Evolutionary conservation across 1,140 invertebrate species (phyloP).

Genomic region (Cecropterus lyciades): DNA sequence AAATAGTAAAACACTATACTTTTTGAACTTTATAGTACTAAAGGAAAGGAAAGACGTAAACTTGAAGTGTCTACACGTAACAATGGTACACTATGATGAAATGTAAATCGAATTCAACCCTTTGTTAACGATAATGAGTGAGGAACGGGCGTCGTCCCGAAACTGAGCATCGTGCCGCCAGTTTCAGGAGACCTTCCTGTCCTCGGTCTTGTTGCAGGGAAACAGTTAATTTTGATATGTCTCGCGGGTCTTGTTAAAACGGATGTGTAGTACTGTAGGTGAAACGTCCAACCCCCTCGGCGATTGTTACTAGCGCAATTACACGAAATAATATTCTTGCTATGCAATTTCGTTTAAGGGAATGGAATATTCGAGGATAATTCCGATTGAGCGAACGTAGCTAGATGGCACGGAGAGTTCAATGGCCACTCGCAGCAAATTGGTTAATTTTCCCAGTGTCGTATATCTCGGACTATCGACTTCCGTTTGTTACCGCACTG

Average conservation of each 20-base stretch:
- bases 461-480: constrained; percentile 4
- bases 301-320: constrained; percentile 22
- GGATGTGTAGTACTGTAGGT: constrained; percentile 7
- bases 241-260: constrained; percentile 11
- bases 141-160: constrained; percentile 2
- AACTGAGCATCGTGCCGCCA: constrained; percentile 1
- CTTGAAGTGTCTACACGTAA: constrained; percentile 17
- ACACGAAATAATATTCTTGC: constrained; percentile 18
- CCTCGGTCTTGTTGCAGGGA: not conserved
- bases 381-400: constrained; percentile 6
- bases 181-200: constrained; percentile 10
- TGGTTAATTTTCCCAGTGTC: constrained; percentile 19
- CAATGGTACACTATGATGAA: constrained; percentile 28
- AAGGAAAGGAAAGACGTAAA: constrained; percentile 6
- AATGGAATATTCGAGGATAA: constrained; percentile 5
- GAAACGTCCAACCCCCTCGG: constrained; percentile 4
- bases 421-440: constrained; percentile 11
- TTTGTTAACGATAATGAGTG: constrained; percentile 33
- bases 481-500: constrained; percentile 1
- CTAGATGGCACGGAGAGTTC: constrained; percentile 1
- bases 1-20: not conserved
- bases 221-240: constrained; percentile 10
- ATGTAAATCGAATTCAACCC: constrained; percentile 25
- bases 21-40: not conserved
- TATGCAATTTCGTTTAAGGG: constrained; percentile 10